phyloP scores from a whole-genome alignment of 1,140 invertebrate species.

The Pygmarrhopalites habei region DNA sequence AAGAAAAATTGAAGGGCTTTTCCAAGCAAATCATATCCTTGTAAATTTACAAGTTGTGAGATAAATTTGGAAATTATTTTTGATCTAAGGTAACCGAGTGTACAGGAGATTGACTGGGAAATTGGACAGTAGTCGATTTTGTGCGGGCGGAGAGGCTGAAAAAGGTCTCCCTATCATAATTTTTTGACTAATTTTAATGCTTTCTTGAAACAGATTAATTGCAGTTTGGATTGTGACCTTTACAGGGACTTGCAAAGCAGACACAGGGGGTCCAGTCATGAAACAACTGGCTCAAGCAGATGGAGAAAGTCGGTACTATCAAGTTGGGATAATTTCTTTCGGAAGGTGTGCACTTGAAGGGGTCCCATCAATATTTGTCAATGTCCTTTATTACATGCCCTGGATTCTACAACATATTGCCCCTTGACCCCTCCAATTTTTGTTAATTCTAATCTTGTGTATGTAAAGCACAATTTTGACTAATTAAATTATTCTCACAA shows the following conservation, averaged over 20 bases:
- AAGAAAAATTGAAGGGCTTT: too few relatives aligned
- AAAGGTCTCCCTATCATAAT: too few relatives aligned
- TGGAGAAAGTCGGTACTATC: conserved; percentile 15
- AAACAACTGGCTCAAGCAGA: neutral
- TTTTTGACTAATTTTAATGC: too few relatives aligned
- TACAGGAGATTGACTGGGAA: conserved; percentile 22
- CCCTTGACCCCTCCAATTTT: neutral
- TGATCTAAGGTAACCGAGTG: too few relatives aligned
- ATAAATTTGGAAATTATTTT: too few relatives aligned
- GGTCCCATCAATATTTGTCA: conserved; percentile 19
- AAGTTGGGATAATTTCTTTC: conserved; percentile 27
- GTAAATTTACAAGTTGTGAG: too few relatives aligned
- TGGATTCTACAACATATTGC: conserved; percentile 31
- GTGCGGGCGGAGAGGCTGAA: conserved; percentile 26
- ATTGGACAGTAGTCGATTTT: conserved; percentile 17
- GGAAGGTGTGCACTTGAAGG: conserved; percentile 20
- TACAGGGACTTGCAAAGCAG: conserved; percentile 17
- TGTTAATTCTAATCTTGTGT: too few relatives aligned
- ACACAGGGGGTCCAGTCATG: conserved; percentile 14
- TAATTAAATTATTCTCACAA: too few relatives aligned
- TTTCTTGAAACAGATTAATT: too few relatives aligned
- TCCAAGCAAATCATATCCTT: too few relatives aligned
- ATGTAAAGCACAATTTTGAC: too few relatives aligned
- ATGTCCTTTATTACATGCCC: conserved; percentile 26
- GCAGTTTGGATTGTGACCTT: too few relatives aligned